Evolutionary conservation across 1,140 invertebrate genomes (phyloP).

Genomic region (Thaumatotibia leucotreta): DNA sequence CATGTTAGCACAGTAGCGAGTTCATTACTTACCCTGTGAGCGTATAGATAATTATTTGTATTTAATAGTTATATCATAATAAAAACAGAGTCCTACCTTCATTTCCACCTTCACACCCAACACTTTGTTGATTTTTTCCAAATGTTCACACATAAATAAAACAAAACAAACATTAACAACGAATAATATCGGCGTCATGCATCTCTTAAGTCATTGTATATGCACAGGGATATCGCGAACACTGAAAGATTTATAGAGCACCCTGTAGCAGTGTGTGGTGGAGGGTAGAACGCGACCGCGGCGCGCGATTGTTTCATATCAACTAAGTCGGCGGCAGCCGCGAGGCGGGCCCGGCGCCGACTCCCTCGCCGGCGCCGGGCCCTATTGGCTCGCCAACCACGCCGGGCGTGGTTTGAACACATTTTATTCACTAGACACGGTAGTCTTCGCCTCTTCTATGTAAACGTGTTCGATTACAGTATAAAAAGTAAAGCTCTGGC

Average conservation of each 20-base stretch:
- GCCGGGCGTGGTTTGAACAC: conserved; percentile 25
- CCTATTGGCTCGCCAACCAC: conserved; percentile 23
- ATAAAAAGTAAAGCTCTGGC: conserved; percentile 31
- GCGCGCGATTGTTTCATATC: conserved; percentile 27
- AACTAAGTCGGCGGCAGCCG: conserved; percentile 40
- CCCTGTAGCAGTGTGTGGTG: conserved; percentile 1
- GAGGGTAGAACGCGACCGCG: conserved; percentile 26
- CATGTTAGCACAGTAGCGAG: no score
- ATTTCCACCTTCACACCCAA: conserved; percentile 48
- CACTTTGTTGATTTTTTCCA: conserved; percentile 34
- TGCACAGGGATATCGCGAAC: conserved; percentile 20
- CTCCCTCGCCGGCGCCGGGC: conserved; percentile 3
- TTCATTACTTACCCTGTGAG: no score
- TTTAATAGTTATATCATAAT: no score
- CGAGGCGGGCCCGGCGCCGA: conserved; percentile 37
- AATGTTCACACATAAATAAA: conserved; percentile 36
- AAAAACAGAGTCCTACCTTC: conserved; percentile 38
- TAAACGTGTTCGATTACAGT: conserved; percentile 29
- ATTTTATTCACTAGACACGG: conserved; percentile 10
- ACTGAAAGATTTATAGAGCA: not conserved
- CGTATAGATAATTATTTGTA: no score
- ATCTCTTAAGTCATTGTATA: conserved; percentile 30
- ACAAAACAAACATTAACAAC: conserved; percentile 24
- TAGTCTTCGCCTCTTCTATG: conserved; percentile 31
- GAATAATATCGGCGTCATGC: conserved; percentile 19